Percentiles rank a stretch among this genome's conserved stretches.
phyloP scores from a whole-genome alignment of 2,113 vertebrate species.

The Aegithalos caudatus region DNA sequence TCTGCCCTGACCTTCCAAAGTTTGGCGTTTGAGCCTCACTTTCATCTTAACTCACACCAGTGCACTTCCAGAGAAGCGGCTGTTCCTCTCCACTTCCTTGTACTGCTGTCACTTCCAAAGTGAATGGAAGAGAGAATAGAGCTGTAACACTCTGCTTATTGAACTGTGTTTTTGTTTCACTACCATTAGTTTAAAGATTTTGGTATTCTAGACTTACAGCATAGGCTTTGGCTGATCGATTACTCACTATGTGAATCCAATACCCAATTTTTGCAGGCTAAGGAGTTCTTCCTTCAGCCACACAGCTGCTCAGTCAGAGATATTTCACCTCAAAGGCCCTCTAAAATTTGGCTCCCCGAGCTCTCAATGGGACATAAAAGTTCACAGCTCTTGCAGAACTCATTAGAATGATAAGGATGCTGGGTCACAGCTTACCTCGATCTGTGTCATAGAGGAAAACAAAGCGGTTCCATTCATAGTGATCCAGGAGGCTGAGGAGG shows the following conservation, averaged over 20 bases:
- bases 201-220: background rate
- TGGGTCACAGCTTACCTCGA: constrained; percentile 78
- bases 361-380: background rate
- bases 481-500: constrained; percentile 89
- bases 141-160: background rate
- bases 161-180: background rate
- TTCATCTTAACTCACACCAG: background rate
- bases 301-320: background rate
- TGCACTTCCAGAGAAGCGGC: background rate
- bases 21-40: background rate
- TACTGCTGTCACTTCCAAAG: background rate
- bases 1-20: background rate
- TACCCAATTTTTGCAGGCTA: background rate
- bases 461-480: constrained; percentile 95
- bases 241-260: background rate
- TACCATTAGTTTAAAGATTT: background rate
- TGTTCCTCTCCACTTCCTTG: background rate
- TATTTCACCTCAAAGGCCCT: background rate
- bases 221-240: background rate
- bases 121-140: background rate
- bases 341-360: background rate
- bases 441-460: constrained; percentile 98
- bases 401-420: background rate
- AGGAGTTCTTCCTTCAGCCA: background rate
- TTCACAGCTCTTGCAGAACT: background rate